Conservation (phyloP, 2,888 invertebrate species). For the Lampropteryx suffumata region DNA sequence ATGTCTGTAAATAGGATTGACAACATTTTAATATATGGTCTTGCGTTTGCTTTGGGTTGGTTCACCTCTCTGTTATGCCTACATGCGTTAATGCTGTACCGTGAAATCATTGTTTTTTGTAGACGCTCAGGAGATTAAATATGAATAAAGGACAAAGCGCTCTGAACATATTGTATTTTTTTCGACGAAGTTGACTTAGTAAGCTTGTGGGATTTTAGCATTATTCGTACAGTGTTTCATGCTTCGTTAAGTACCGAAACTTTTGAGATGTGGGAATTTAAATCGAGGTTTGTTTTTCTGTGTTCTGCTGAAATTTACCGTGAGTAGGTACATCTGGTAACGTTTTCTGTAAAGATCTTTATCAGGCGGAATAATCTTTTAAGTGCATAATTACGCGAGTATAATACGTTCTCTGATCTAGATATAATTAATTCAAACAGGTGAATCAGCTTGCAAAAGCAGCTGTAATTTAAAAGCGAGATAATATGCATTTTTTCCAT, state of each 20-base stretch:
- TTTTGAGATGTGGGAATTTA: conserved; percentile 49
- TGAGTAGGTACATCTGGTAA: conserved; percentile 6
- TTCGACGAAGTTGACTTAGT: conserved; percentile 63
- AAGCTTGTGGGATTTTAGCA: conserved; percentile 67
- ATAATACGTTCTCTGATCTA: conserved; percentile 18
- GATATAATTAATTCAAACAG: conserved; percentile 22
- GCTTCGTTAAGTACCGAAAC: conserved; percentile 49
- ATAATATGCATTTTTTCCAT: conserved; percentile 33
- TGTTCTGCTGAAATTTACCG: conserved; percentile 12
- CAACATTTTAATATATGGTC: conserved; percentile 82
- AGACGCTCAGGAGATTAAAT: conserved; percentile 74
- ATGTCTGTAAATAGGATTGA: conserved; percentile 81
- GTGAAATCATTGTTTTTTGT: conserved; percentile 82
- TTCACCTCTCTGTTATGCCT: conserved; percentile 77
- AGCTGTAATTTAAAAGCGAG: conserved; percentile 22
- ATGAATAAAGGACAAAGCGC: conserved; percentile 77
- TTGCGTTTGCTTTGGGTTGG: conserved; percentile 74
- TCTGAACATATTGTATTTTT: conserved; percentile 68
- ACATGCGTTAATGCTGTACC: conserved; percentile 81
- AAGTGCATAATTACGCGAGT: conserved; percentile 17
- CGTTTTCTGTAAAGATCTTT: conserved; percentile 21
- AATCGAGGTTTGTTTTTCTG: conserved; percentile 10
- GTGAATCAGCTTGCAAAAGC: conserved; percentile 17
- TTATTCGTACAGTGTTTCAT: conserved; percentile 50
- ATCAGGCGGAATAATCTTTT: conserved; percentile 10